phyloP scores from a whole-genome alignment of 2,113 vertebrate genomes.

The Meriones unguiculatus region DNA sequence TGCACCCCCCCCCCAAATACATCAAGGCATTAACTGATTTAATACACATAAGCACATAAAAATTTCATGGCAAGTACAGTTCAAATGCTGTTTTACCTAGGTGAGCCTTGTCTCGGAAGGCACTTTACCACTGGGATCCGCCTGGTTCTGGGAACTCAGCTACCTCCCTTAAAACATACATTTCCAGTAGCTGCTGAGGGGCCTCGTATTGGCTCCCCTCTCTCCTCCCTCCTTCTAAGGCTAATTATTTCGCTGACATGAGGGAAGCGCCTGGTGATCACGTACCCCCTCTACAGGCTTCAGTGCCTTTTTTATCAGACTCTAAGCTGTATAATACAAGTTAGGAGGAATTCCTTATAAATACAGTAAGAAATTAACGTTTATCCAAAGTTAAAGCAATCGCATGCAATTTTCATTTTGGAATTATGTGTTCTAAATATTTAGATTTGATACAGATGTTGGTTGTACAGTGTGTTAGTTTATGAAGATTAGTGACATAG shows the following conservation, averaged over 20 bases:
- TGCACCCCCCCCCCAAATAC: conserved; percentile 54
- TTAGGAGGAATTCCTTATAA: neutral
- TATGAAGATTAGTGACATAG: conserved; percentile 39
- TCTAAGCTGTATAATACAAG: neutral
- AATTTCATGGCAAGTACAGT: conserved; percentile 85
- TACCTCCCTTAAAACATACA: conserved; percentile 77
- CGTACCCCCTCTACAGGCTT: neutral
- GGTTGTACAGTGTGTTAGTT: neutral
- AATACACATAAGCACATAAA: conserved; percentile 82
- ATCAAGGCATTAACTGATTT: conserved; percentile 81
- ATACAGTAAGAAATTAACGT: neutral
- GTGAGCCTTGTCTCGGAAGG: conserved; percentile 79
- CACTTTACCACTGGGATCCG: conserved; percentile 81
- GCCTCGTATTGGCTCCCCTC: conserved; percentile 56
- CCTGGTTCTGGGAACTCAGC: conserved; percentile 79
- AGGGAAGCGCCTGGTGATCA: neutral
- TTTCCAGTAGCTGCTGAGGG: conserved; percentile 82
- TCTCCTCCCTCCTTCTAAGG: conserved; percentile 8
- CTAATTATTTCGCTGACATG: conserved; percentile 43
- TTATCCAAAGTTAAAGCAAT: conserved; percentile 10
- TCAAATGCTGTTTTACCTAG: conserved; percentile 80
- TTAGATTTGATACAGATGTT: conserved; percentile 1
- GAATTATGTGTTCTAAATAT: conserved; percentile 50
- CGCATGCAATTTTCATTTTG: neutral
- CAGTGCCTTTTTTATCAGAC: neutral